Evolutionary conservation across 1,140 invertebrate genomes (phyloP).

Genomic region (Parapsyche elsis): DNA sequence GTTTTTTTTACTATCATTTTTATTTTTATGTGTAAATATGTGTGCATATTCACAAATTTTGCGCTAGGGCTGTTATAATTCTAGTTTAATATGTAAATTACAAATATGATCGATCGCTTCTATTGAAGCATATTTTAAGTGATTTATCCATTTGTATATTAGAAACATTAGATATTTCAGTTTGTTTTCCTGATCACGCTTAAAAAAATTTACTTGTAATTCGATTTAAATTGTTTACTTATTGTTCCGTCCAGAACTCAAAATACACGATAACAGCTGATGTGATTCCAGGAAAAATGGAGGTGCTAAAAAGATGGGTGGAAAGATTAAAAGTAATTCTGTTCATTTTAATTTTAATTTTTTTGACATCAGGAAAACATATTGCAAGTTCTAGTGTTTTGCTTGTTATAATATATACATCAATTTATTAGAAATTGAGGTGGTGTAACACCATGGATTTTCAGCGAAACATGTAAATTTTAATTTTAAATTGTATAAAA

Average conservation of each 20-base stretch:
- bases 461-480: not conserved
- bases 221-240: not conserved
- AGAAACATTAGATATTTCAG: not conserved
- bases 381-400: not conserved
- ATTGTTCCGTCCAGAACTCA: not conserved
- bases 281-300: too few species aligned
- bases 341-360: too few species aligned
- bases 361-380: not conserved
- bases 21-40: not conserved
- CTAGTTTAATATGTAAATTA: not conserved
- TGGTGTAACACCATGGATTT: too few species aligned
- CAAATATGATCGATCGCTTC: not conserved
- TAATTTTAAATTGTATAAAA: not conserved
- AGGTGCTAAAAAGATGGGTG: too few species aligned
- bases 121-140: conserved; percentile 20
- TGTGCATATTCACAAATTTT: not conserved
- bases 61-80: conserved; percentile 18
- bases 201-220: not conserved
- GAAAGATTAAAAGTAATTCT: too few species aligned
- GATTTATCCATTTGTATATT: conserved; percentile 15
- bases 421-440: not conserved
- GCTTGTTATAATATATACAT: not conserved
- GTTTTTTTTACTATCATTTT: conserved; percentile 1
- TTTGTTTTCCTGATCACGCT: not conserved
- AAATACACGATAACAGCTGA: too few species aligned